phyloP scores from a whole-genome alignment of 2,113 vertebrate genomes.

The Corydoras maculifer region DNA sequence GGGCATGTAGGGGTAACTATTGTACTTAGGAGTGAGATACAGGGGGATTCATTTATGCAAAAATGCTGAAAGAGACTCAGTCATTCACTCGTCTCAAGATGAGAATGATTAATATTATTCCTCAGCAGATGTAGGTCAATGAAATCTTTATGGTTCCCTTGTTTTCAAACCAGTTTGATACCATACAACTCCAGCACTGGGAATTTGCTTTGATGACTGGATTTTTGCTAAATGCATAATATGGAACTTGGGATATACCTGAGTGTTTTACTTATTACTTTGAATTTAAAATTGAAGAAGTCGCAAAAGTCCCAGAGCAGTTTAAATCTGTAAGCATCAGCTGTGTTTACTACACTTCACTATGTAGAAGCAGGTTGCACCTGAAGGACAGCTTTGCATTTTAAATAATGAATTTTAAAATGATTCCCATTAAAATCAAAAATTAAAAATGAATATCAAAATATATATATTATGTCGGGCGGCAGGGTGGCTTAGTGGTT shows the following conservation, averaged over 20 bases:
- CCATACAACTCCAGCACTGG: conserved; percentile 3
- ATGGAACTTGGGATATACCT: conserved; percentile 1
- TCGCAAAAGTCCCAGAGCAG: neutral
- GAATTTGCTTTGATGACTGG: conserved; percentile 24
- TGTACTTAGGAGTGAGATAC: neutral
- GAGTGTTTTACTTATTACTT: neutral
- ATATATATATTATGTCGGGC: too few relatives aligned
- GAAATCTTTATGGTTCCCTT: conserved; percentile 5
- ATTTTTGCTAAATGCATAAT: neutral
- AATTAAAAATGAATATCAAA: too few relatives aligned
- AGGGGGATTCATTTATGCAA: neutral
- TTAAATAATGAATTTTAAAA: too few relatives aligned
- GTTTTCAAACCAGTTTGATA: conserved; percentile 20
- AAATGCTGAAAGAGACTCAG: conserved; percentile 5
- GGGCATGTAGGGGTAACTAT: neutral
- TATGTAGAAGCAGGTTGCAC: neutral
- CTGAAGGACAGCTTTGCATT: too few relatives aligned
- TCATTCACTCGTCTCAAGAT: conserved; percentile 18
- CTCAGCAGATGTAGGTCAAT: conserved; percentile 17
- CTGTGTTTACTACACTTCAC: neutral
- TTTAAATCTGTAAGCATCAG: neutral
- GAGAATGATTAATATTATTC: conserved; percentile 22
- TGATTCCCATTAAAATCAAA: too few relatives aligned
- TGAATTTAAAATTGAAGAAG: neutral
- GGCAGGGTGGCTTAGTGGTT: too few relatives aligned